Conservation (phyloP, 2,888 invertebrate species). For the Cosmia trapezina region DNA sequence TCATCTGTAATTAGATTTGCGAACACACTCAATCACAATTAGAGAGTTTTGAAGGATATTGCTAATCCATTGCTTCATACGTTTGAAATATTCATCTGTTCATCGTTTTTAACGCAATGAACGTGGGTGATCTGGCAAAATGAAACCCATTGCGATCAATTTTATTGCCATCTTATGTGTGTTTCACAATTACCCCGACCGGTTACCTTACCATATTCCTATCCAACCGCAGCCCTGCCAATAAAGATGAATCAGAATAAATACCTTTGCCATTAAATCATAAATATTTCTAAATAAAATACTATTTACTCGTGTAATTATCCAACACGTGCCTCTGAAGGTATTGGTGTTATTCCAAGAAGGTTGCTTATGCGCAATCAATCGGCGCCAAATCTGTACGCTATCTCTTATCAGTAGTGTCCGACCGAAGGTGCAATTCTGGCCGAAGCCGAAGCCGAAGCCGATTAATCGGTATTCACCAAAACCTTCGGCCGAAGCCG, state of each 20-base stretch:
- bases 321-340: constrained; percentile 27
- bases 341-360: constrained; percentile 42
- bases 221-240: not conserved
- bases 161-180: too few species aligned
- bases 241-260: constrained; percentile 11
- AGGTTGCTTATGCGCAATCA: constrained; percentile 36
- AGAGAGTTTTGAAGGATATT: not conserved
- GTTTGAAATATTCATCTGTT: not conserved
- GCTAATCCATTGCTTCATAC: too few species aligned
- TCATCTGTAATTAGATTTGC: too few species aligned
- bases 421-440: too few species aligned
- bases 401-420: constrained; percentile 44
- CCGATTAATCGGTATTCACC: too few species aligned
- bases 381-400: constrained; percentile 55
- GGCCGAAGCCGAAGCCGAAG: too few species aligned
- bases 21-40: not conserved
- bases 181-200: too few species aligned
- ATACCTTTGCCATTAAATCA: not conserved
- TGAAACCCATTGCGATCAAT: not conserved
- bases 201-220: not conserved
- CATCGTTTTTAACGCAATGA: not conserved
- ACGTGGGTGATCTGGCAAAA: too few species aligned
- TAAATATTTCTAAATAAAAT: constrained; percentile 18
- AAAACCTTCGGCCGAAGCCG: too few species aligned
- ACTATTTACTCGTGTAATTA: constrained; percentile 8